phyloP scores from a whole-genome alignment of 2,113 vertebrate species.

The Zapornia atra region DNA sequence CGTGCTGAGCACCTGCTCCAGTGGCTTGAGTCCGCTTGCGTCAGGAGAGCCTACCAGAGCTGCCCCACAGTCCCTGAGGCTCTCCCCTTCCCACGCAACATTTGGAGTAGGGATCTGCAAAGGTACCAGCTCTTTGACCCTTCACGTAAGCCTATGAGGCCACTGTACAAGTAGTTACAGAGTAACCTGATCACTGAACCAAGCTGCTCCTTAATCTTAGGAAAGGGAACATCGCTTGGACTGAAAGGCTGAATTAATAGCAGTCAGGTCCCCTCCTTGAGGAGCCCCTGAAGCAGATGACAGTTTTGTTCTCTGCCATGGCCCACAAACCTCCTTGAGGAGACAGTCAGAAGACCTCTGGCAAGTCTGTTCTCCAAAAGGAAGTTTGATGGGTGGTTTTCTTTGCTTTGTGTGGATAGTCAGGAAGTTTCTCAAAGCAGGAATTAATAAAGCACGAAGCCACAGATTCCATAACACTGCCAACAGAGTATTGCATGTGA shows the following conservation, averaged over 20 bases:
- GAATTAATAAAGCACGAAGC: not conserved
- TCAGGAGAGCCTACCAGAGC: not conserved
- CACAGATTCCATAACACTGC: not conserved
- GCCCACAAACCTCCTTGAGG: not conserved
- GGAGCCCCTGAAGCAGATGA: not conserved
- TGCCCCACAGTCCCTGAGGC: not conserved
- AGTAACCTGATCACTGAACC: conserved; percentile 57
- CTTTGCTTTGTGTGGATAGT: not conserved
- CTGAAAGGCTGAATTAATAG: not conserved
- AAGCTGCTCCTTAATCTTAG: conserved; percentile 10
- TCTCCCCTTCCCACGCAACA: not conserved
- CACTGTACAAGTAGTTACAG: conserved; percentile 40
- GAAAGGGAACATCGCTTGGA: not conserved
- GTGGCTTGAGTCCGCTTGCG: not conserved
- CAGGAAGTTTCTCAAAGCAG: not conserved
- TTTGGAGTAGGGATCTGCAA: not conserved
- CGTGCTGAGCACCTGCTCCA: not conserved
- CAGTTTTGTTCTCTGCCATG: not conserved
- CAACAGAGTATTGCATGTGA: not conserved
- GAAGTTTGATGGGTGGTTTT: not conserved
- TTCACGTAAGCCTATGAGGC: not conserved
- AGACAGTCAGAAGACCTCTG: not conserved
- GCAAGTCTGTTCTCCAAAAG: not conserved
- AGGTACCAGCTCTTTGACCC: conserved; percentile 2
- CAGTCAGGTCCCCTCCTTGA: not conserved